Conservation (phyloP, 2,888 invertebrate species). For the Phyllotreta cruciferae region DNA sequence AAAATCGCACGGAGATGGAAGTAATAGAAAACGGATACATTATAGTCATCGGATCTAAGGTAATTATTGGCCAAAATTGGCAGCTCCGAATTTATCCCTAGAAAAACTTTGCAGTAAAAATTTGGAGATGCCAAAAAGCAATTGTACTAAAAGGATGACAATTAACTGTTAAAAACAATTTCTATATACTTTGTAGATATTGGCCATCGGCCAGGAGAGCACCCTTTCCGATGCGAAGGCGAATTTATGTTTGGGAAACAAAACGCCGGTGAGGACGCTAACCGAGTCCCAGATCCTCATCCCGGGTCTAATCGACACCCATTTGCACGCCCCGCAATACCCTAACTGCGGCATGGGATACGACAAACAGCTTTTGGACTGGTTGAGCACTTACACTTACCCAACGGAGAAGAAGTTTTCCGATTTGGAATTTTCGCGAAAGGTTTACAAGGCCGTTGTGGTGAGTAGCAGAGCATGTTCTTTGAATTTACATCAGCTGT, state of each 20-base stretch:
- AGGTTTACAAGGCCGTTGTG: constrained; percentile 79
- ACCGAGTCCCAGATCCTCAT: constrained; percentile 72
- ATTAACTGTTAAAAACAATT: neutral
- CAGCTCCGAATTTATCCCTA: neutral
- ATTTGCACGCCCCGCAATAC: constrained; percentile 89
- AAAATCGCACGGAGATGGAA: constrained; percentile 51
- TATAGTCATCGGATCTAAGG: constrained; percentile 58
- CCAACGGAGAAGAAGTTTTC: constrained; percentile 78
- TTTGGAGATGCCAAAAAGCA: neutral
- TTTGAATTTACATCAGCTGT: too few species aligned
- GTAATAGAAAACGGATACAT: constrained; percentile 64
- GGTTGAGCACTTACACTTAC: constrained; percentile 87
- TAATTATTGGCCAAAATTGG: constrained; percentile 23
- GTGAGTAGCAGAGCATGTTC: constrained; percentile 63
- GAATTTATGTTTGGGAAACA: constrained; percentile 43
- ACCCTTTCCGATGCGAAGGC: constrained; percentile 50
- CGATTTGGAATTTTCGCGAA: constrained; percentile 71
- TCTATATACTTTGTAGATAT: constrained; percentile 54
- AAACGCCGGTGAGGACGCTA: constrained; percentile 44
- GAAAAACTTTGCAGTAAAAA: neutral
- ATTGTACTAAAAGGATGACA: too few species aligned
- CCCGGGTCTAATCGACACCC: constrained; percentile 89
- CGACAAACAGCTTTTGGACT: constrained; percentile 80
- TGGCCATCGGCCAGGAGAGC: constrained; percentile 56
- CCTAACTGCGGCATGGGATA: constrained; percentile 85